Evolutionary conservation across 1,140 invertebrate species (phyloP), one percentile per base, ranked within the genome.

Genomic region (Cherax destructor): DNA sequence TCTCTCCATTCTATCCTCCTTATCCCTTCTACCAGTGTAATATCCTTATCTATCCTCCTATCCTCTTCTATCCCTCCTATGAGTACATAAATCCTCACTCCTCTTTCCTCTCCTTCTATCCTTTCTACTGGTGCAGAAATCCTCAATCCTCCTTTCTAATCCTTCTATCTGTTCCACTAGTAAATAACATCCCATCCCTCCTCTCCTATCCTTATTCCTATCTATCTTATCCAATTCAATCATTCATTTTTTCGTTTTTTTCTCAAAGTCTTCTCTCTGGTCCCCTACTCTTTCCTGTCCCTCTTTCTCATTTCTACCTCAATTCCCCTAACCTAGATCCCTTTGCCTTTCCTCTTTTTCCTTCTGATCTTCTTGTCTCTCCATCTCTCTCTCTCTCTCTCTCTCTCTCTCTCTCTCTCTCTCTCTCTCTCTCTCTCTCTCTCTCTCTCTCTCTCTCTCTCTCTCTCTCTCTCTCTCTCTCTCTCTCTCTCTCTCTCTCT

Each of bases 391-490:
- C 50, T 50, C 77, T 52, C 77, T 79, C 77, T 79, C 77, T 30
- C n/a, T 30, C 76, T 30, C 24, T 30, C 76, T n/a, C 76, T 77
- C 76, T 49, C 76, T 77, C 76, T 77, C 47, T 49, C 76, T 77
- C 50, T 52, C 50, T 52, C 77, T 79, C 50, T 52, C 50, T 52
- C 50, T 52, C 77, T 79, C 77, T 52, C 77, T 79, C 50, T 52
- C 77, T 52, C 77, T 79, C 50, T 52, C 47, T 52, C 50, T 52
- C 77, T 52, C 50, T 52, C 41, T n/a, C 77, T 52, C 50, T 52
- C 77, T 79, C 47, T 52, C 50, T 79, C 77, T 52, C 77, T 79
- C 77, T 79, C 77, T 52, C 50, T 79, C 50, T 79, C 47, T 52
- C 50, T 52, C 77, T 79, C 50, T 52, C 47, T 78, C 76, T 50